A percentile compares a stretch with the other conserved stretches of the same genome.
phyloP scores from a whole-genome alignment of 2,797 vertebrate species.

The Champsocephalus gunnari region DNA sequence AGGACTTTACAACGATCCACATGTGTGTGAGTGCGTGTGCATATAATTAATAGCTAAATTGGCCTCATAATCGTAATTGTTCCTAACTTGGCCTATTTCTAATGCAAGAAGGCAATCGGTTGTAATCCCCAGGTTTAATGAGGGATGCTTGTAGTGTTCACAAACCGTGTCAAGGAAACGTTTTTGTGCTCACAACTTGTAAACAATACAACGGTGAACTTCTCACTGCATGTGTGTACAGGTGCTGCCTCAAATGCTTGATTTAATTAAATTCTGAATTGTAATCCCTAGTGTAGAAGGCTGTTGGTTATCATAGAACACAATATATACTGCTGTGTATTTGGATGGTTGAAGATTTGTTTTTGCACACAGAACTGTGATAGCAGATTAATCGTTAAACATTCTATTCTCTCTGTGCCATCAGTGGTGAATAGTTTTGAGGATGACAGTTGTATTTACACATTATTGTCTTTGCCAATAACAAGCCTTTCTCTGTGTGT shows the following conservation, averaged over 20 bases:
- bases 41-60: conserved; percentile 55
- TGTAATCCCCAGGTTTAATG: conserved; percentile 37
- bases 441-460: not conserved
- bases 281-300: not conserved
- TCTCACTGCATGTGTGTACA: not conserved
- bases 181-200: not conserved
- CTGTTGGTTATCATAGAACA: not conserved
- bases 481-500: not conserved
- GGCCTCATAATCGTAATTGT: conserved; percentile 38
- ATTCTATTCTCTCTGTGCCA: not conserved
- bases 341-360: not conserved
- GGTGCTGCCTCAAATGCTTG: not conserved
- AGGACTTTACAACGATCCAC: conserved; percentile 9
- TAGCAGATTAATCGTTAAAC: not conserved
- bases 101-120: conserved; percentile 12
- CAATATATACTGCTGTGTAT: not conserved
- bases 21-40: not conserved
- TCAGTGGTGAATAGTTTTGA: not conserved
- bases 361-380: not conserved
- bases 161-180: conserved; percentile 15
- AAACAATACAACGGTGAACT: not conserved
- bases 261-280: not conserved
- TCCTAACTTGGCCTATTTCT: conserved; percentile 35
- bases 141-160: conserved; percentile 24
- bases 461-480: not conserved